These are phyloP conservation scores for Ectemnius lituratus DNA, from an alignment of 2,888 invertebrate genomes.

Conservation along the genomic window DNA sequence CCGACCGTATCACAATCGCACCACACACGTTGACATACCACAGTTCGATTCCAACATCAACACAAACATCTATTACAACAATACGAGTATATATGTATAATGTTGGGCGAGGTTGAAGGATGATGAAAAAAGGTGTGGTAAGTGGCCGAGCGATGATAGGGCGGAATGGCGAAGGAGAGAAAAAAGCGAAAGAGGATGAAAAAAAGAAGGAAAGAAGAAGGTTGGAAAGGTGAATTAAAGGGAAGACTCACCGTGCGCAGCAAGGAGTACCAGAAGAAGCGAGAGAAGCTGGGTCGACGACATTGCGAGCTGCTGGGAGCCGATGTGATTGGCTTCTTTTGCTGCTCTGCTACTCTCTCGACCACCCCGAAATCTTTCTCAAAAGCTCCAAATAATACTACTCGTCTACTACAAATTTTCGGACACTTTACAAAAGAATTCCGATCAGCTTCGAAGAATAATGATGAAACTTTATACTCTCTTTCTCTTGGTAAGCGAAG, in stretches of 20 bases:
- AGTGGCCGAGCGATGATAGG: no score
- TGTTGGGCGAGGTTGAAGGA: not conserved
- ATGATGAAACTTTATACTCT: slow-evolving; percentile 28
- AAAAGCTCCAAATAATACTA: slow-evolving; percentile 43
- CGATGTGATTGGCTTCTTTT: no score
- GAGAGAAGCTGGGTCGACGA: slow-evolving; percentile 65
- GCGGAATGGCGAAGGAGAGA: no score
- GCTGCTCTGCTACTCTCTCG: no score
- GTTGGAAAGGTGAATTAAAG: not conserved
- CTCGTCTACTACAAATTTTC: slow-evolving; percentile 47
- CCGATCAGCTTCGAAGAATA: no score
- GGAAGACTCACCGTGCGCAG: slow-evolving; percentile 70
- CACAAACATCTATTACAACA: no score
- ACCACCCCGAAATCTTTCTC: no score
- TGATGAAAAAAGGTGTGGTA: not conserved
- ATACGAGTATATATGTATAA: no score
- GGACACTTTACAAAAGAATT: slow-evolving; percentile 30
- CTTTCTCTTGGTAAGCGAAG: slow-evolving; percentile 54
- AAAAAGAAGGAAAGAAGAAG: not conserved
- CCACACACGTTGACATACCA: no score
- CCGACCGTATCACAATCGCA: no score
- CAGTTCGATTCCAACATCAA: no score
- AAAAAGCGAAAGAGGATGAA: not conserved
- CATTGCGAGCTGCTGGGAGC: slow-evolving; percentile 59
- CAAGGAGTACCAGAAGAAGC: slow-evolving; percentile 69